Base-by-base conservation (phyloP, 2,888 invertebrate genomes). In the Nebria brevicollis region DNA sequence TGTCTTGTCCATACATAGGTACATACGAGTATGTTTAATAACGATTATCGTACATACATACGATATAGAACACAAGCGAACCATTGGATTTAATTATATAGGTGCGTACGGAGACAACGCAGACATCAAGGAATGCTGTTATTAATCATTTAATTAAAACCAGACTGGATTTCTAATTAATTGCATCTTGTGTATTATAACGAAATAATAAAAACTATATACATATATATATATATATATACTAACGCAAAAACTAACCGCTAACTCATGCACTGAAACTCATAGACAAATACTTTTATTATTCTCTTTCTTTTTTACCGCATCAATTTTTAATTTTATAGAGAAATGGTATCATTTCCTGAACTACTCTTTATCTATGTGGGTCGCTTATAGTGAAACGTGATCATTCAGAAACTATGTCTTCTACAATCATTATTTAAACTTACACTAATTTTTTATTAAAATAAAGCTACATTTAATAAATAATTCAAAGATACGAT, bases 111-210 rank as follows among this genome's bases (percentile, higher is more conserved):
- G 70, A 81, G 75, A 81, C 75, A 75, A 81, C 72, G 81, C 77
- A 81, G 81, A 81, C 81, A 81, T 65, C 72, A 42, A 42, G 81
- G 81, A 81, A 81, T 83, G 82, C 81, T 77, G 83, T 82, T 83
- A 82, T 77, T 76, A 83, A 82, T 81, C 80, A 83, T 83, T 83
- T 81, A 80, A 77, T 80, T 83, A 74, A 77, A 82, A 82, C 77
- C 82, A 77, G 79, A 77, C 82, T 83, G 77, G 75, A 81, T 82
- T 81, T 80, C 78, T 80, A 82, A 82, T 82, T 83, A 82, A 81
- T 82, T 82, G 77, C 76, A 82, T 82, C 73, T 74, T 70, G 82
- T 73, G 75, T 82, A 82, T 73, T 77, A 81, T 74, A 75, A 77
- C 72, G 72, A 81, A 81, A 81, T 43, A 34, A 72, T 70, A 81